Conservation (phyloP, 2,113 vertebrate species). For the Spea bombifrons region DNA sequence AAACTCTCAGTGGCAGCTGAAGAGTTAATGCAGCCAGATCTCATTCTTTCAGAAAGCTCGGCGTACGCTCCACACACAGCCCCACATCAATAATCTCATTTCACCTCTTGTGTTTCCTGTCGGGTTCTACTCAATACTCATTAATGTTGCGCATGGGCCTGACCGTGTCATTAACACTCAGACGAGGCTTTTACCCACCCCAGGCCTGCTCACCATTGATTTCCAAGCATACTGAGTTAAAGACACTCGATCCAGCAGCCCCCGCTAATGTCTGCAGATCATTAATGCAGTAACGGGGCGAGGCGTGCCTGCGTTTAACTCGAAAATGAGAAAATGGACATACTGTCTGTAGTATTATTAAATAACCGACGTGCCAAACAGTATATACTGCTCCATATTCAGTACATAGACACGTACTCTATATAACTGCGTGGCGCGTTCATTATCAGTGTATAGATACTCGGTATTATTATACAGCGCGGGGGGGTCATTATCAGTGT, state of each 20-base stretch:
- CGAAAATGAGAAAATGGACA: not conserved
- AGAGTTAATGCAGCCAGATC: not conserved
- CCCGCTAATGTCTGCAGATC: slow-evolving; percentile 9
- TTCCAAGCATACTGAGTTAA: slow-evolving; percentile 6
- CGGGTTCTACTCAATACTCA: slow-evolving; percentile 30
- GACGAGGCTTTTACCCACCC: not conserved
- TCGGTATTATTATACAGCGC: too few relatives aligned
- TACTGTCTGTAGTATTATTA: too few relatives aligned
- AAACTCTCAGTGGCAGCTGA: not conserved
- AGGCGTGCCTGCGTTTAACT: not conserved
- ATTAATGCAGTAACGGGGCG: slow-evolving; percentile 4
- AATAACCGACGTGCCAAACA: too few relatives aligned
- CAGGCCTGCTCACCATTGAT: slow-evolving; percentile 22
- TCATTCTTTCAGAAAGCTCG: not conserved
- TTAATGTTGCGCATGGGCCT: slow-evolving; percentile 10
- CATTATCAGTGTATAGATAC: too few relatives aligned
- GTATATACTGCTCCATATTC: too few relatives aligned
- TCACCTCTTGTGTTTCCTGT: slow-evolving; percentile 4
- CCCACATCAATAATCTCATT: slow-evolving; percentile 35
- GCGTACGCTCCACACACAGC: not conserved
- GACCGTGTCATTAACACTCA: slow-evolving; percentile 28
- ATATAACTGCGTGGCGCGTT: too few relatives aligned
- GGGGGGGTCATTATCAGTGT: too few relatives aligned
- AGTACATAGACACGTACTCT: too few relatives aligned
- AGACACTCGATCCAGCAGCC: not conserved